Base-by-base conservation (phyloP, 2,797 vertebrate genomes). In the Cossypha niveicapilla region DNA sequence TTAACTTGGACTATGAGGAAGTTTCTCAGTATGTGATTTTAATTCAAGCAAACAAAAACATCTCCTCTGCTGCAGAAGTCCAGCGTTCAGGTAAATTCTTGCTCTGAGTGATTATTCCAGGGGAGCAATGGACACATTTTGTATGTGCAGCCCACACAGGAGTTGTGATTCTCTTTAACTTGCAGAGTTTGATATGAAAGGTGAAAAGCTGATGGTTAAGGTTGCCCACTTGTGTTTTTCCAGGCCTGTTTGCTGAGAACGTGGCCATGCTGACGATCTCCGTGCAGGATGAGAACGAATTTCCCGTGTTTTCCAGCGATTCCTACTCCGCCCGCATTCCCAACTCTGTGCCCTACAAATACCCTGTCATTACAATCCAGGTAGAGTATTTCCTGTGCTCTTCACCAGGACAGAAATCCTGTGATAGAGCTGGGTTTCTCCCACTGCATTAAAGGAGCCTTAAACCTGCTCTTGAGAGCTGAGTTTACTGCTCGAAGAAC, bases 311-410 rank as follows among this genome's bases (percentile, higher is more conserved):
- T 85, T 28, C 66, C 71, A 27, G 6, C 3, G 15, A 83, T 3
- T 32, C 21, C 28, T 98, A 98, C 78, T 54, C 91, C 1, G 97
- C 93, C 25, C 96, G 96, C 2, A 48, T 98, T 51, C 96, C 98
- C 47, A 98, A 79, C 96, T 94, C 97, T 3, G 94, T 97, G 13
- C 97, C 97, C 0, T 98, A 97, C 90, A 98, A 96, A 87, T 97
- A 94, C 39, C 67, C 97, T 0, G 92, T 98, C 28, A 16, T 97
- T 75, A 94, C 92, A 11, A 97, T 98, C 35, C 96, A 98, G 98
- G 98, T 98, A 96, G 3, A 34, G 83, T 41, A 61, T 34, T n/a
- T 57, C 35, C 61, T 28, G 63, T 13, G 67, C 34, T 68, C 63
- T 63, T 53, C 44, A 22, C 1, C 1, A 48, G 60, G 42, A 37